A percentile compares a stretch with the other conserved stretches of the same genome.
Conservation (phyloP, 2,797 vertebrate species). For the Manis crassicaudata region DNA sequence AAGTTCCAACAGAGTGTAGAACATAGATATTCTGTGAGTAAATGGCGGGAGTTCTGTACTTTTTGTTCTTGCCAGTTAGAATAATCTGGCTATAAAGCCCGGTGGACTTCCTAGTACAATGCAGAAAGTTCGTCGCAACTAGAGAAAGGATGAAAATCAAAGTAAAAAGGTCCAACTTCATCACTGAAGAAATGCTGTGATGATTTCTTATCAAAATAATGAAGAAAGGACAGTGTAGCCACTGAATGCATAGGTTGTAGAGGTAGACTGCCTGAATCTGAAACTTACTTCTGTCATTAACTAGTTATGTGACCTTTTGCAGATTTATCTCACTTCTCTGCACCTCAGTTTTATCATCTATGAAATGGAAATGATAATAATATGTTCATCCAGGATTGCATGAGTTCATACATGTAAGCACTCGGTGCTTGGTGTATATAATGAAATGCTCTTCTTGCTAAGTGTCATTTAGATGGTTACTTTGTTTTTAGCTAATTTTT, state of each 20-base stretch:
- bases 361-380: background rate
- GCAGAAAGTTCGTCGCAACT: background rate
- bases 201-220: background rate
- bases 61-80: background rate
- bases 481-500: background rate
- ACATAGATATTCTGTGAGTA: background rate
- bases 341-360: background rate
- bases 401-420: background rate
- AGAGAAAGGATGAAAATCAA: background rate
- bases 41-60: background rate
- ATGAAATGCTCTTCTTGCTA: background rate
- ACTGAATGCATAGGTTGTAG: background rate
- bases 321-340: background rate
- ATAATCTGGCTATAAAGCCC: background rate
- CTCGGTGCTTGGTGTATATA: background rate
- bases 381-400: background rate
- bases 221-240: background rate
- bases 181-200: background rate
- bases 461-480: background rate
- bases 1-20: background rate
- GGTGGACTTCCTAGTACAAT: background rate
- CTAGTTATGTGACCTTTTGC: background rate
- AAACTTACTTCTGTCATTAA: background rate
- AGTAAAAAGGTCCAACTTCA: background rate
- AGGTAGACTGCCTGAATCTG: background rate